Evolutionary conservation across 2,888 invertebrate species (phyloP), one percentile per base, ranked within the genome.

Genomic region (Dendrolimus houi): DNA sequence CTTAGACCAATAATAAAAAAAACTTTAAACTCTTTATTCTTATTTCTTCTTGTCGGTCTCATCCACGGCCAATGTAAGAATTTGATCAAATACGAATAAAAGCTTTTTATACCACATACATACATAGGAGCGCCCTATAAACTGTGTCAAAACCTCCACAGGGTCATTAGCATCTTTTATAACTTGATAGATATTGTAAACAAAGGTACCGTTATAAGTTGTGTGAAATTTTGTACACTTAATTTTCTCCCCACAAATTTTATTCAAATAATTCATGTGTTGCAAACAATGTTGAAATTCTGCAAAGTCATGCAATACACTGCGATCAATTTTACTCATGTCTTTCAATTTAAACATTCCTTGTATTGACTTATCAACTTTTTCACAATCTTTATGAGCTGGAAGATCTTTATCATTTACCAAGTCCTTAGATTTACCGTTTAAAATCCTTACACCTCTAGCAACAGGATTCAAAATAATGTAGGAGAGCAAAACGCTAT

Each of bases 231-330:
- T 52, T 0, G 76, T 75, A 55, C 64, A 56, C 12, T 62, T 60
- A 1, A 68, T 55, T 9, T 55, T 56, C 52, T 64, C 61, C 6
- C 70, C 71, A 52, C 74, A 73, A n/a, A 77, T 52, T 55, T 60
- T 70, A 55, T 75, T 72, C 41, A 77, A 66, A 63, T 72, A 71
- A 60, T 77, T 77, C 64, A 77, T 68, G 59, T 74, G 72, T 55
- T 77, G 72, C 52, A 77, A 59, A 53, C 76, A 74, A 62, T 77
- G 76, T 57, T 71, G 69, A 29, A 76, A 77, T 57, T 76, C 77
- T 0, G 73, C 65, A n/a, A 77, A 59, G 47, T 56, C 60, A 42
- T 77, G 78, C 54, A 77, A 60, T 40, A 65, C 55, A n/a, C 57
- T 53, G 40, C 64, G 58, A 54, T 67, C 57, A 52, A 64, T 69